Conservation (phyloP, 2,113 vertebrate genomes). For the Heloderma charlesbogerti region DNA sequence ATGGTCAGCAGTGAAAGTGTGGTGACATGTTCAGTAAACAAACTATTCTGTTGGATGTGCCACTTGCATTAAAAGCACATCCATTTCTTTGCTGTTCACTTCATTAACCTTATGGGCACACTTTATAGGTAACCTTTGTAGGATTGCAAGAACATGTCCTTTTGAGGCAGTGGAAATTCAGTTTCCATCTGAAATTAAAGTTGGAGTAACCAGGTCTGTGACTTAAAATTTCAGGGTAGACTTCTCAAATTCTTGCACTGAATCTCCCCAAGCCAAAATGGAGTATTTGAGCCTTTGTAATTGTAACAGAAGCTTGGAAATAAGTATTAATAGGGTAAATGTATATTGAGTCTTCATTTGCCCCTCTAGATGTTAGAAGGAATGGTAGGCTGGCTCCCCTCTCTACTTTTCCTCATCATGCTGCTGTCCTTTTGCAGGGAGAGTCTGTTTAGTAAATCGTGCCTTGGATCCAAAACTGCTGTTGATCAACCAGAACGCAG, state of each 20-base stretch:
- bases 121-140: background rate
- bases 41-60: background rate
- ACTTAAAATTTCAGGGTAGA: background rate
- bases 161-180: no score
- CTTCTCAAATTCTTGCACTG: background rate
- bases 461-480: background rate
- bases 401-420: background rate
- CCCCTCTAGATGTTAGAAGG: background rate
- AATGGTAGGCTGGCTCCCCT: background rate
- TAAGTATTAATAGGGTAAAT: background rate
- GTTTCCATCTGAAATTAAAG: background rate
- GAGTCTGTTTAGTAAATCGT: background rate
- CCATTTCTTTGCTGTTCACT: background rate
- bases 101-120: background rate
- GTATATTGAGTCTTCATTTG: background rate
- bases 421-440: background rate
- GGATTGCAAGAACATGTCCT: background rate
- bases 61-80: background rate
- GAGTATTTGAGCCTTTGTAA: background rate
- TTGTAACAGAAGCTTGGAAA: background rate
- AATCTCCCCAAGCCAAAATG: background rate
- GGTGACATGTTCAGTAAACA: background rate
- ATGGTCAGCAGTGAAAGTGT: background rate
- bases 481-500: background rate
- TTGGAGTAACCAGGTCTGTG: background rate